Conservation (phyloP, 1,140 invertebrate genomes). For the Trichonephila clavata region DNA sequence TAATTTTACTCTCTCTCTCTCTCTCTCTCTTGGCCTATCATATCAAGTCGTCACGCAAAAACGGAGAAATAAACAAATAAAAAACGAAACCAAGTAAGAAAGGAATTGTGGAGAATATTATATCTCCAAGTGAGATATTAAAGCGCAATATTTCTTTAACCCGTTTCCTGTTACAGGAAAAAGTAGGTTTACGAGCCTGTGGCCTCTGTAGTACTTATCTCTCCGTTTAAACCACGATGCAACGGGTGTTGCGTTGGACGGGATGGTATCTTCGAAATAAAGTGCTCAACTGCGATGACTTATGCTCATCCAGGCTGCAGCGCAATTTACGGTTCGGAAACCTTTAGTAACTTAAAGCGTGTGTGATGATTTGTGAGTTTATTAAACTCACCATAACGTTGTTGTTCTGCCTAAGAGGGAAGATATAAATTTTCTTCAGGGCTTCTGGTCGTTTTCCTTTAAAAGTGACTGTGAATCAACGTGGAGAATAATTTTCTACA, state of each 20-base stretch:
- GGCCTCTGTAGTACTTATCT: slow-evolving; percentile 24
- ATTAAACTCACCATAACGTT: slow-evolving; percentile 13
- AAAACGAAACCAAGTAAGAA: not conserved
- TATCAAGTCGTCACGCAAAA: not conserved
- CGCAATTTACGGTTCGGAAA: slow-evolving; percentile 37
- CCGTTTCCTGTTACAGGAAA: not conserved
- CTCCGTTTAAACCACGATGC: not conserved
- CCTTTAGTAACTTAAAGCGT: not conserved
- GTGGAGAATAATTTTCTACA: too few relatives aligned
- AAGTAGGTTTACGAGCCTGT: slow-evolving; percentile 51
- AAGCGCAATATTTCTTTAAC: not conserved
- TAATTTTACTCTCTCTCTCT: not conserved
- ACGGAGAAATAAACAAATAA: not conserved
- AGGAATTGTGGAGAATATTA: not conserved
- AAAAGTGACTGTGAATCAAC: too few relatives aligned
- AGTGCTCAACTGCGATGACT: not conserved
- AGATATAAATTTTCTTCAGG: too few relatives aligned
- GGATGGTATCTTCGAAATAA: slow-evolving; percentile 31
- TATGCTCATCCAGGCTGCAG: not conserved
- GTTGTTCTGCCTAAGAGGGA: not conserved
- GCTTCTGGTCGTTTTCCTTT: too few relatives aligned
- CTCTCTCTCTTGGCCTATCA: not conserved
- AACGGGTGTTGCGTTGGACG: not conserved
- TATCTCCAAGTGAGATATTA: slow-evolving; percentile 12
- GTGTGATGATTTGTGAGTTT: slow-evolving; percentile 49